Evolutionary conservation across 2,797 vertebrate species (phyloP).

Genomic region (Bryconaethiops microstoma): DNA sequence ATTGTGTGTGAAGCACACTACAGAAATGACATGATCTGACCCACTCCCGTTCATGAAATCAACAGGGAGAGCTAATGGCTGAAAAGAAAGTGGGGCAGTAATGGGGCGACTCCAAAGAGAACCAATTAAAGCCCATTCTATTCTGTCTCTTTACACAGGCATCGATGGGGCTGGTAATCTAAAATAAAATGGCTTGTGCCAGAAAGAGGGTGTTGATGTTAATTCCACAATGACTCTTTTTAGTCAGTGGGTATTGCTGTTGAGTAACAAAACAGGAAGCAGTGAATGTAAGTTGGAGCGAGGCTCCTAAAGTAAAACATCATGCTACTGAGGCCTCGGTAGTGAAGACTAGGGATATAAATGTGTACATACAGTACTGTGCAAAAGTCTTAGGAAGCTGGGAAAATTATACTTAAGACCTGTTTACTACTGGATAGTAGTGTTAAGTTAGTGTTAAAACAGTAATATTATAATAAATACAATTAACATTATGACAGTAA

Average conservation of each 20-base stretch:
- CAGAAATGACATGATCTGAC: conserved; percentile 14
- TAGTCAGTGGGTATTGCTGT: conserved; percentile 2
- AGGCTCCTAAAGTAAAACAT: neutral
- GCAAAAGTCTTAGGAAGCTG: too few species aligned
- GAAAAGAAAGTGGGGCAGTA: conserved; percentile 15
- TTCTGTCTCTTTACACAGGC: conserved; percentile 32
- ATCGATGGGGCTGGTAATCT: conserved; percentile 20
- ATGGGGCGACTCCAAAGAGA: conserved; percentile 14
- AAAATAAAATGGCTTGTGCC: conserved; percentile 22
- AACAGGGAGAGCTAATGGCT: conserved; percentile 35
- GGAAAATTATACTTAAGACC: too few species aligned
- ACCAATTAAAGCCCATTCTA: conserved; percentile 38
- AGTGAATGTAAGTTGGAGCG: neutral
- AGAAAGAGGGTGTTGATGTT: conserved; percentile 18
- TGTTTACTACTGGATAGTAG: too few species aligned
- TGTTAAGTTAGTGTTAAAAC: too few species aligned
- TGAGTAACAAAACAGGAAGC: conserved; percentile 6
- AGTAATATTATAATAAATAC: too few species aligned
- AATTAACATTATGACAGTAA: too few species aligned
- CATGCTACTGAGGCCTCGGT: neutral
- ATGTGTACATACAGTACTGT: too few species aligned
- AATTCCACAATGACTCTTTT: conserved; percentile 28
- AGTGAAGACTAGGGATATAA: conserved; percentile 21
- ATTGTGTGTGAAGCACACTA: neutral
- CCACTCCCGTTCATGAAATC: conserved; percentile 16